Evolutionary conservation across 2,113 vertebrate genomes (phyloP).

Genomic region (Pongo pygmaeus): DNA sequence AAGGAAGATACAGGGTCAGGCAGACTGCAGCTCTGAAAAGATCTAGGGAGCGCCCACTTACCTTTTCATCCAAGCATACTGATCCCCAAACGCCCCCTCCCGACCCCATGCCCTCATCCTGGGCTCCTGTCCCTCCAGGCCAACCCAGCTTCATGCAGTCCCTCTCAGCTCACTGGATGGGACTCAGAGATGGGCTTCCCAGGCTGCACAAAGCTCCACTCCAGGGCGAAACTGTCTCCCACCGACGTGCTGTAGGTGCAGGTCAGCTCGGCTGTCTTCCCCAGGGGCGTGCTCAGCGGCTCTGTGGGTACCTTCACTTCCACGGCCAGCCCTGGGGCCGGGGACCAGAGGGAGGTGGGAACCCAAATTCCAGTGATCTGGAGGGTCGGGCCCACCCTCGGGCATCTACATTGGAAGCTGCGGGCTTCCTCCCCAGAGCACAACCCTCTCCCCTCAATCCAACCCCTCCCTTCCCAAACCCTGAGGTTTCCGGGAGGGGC

Average conservation of each 20-base stretch:
- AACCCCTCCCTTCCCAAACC: not conserved
- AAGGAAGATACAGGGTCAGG: fast-evolving
- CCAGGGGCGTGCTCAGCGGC: constrained; percentile 69
- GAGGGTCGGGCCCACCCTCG: fast-evolving
- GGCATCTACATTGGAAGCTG: not conserved
- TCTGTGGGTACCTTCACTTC: constrained; percentile 76
- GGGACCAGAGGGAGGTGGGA: not conserved
- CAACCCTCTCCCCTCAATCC: not conserved
- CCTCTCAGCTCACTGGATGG: constrained; percentile 42
- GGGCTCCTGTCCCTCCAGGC: not conserved
- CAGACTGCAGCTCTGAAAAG: not conserved
- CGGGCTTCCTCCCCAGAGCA: not conserved
- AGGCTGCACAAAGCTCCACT: constrained; percentile 84
- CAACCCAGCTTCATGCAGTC: not conserved
- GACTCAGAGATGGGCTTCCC: constrained; percentile 57
- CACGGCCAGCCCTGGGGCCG: constrained; percentile 48
- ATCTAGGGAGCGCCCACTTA: not conserved
- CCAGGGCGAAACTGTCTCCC: constrained; percentile 79
- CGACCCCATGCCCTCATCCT: not conserved
- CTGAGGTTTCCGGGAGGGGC: constrained; percentile 1
- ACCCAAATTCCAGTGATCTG: not conserved
- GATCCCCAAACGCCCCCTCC: not conserved
- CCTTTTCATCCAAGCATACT: not conserved
- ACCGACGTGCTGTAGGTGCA: constrained; percentile 80
- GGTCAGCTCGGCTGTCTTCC: constrained; percentile 71